Percentiles rank a stretch among this genome's conserved stretches.
Evolutionary conservation across 2,113 vertebrate genomes (phyloP).

Genomic region (Aegotheles bennettii): DNA sequence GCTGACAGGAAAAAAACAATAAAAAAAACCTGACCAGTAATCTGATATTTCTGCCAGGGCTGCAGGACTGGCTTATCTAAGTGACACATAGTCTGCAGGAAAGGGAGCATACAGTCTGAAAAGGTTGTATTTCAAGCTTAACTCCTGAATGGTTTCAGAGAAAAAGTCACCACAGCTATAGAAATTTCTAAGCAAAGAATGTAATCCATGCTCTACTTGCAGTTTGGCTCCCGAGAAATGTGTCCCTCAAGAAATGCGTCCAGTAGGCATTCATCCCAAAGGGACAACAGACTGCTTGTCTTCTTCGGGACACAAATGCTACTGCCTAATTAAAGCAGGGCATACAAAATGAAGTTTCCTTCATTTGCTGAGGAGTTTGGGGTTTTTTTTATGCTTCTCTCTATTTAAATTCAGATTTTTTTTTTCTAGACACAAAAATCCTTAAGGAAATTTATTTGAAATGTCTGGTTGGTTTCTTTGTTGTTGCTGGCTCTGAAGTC

Average conservation of each 20-base stretch:
- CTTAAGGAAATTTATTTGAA: slow-evolving; percentile 5
- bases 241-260: not conserved
- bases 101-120: not conserved
- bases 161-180: not conserved
- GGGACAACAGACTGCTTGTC: not conserved
- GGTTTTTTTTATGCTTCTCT: not conserved
- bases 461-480: not conserved
- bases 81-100: not conserved
- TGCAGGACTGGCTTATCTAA: not conserved
- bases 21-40: not conserved
- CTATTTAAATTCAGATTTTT: not conserved
- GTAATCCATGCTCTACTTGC: not conserved
- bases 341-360: not conserved
- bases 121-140: not conserved
- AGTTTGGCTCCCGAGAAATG: not conserved
- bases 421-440: slow-evolving; percentile 5
- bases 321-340: not conserved
- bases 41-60: not conserved
- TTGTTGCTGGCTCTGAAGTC: not conserved
- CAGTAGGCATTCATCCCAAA: not conserved
- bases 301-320: not conserved
- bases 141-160: not conserved
- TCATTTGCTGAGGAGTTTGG: not conserved
- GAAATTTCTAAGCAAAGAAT: not conserved
- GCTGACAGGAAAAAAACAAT: not conserved